These are phyloP conservation scores for Heliocidaris tuberculata DNA, from an alignment of 35 echinoderm and acorn worm species.

Conservation along the genomic window DNA sequence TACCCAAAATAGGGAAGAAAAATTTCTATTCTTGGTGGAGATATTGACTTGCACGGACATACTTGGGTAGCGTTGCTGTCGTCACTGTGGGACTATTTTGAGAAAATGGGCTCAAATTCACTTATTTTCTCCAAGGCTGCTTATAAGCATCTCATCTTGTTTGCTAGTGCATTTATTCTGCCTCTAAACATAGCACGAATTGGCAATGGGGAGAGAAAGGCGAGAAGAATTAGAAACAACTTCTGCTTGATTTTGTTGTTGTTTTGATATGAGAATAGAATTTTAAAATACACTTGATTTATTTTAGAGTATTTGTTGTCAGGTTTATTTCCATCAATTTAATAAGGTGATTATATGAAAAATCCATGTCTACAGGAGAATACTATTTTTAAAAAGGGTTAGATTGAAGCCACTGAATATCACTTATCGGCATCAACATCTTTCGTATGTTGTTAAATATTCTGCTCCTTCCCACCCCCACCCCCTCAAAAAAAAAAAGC, in stretches of 20 bases:
- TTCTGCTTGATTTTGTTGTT: not conserved
- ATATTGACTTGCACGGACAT: not conserved
- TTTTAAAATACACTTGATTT: not conserved
- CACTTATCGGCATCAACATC: too few relatives aligned
- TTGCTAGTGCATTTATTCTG: not conserved
- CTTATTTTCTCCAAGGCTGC: not conserved
- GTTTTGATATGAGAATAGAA: not conserved
- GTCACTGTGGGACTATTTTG: not conserved
- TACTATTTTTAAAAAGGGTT: too few relatives aligned
- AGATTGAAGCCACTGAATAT: too few relatives aligned
- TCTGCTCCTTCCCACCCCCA: too few relatives aligned
- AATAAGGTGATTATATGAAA: not conserved
- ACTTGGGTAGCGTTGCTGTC: not conserved
- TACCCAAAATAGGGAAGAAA: not conserved
- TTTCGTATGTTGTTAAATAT: too few relatives aligned
- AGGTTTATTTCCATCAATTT: too few relatives aligned
- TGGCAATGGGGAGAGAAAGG: not conserved
- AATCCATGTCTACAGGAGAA: too few relatives aligned
- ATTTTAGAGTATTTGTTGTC: not conserved
- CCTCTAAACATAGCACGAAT: not conserved
- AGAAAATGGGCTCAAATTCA: slow-evolving; percentile 3
- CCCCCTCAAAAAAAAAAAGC: too few relatives aligned
- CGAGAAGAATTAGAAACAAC: not conserved
- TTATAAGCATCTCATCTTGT: not conserved
- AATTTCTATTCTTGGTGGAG: not conserved